Evolutionary conservation across 2,888 invertebrate species (phyloP).

Genomic region (Hartigia nigra): DNA sequence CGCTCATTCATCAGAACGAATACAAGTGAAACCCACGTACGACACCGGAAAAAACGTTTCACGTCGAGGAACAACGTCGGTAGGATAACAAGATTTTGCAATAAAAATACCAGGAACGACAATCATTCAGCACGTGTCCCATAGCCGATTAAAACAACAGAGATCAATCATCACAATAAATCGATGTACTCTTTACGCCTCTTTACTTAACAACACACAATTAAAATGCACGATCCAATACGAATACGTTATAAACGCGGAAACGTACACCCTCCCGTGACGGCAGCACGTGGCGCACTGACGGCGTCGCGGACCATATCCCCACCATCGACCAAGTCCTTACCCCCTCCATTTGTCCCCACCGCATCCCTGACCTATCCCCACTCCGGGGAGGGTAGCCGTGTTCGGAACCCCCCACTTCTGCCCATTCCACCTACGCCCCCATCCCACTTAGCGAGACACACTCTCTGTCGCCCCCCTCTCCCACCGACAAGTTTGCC

Average conservation of each 20-base stretch:
- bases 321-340: slow-evolving; percentile 43
- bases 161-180: not conserved
- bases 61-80: not conserved
- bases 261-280: slow-evolving; percentile 59
- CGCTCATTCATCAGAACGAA: slow-evolving; percentile 8
- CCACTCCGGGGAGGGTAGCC: slow-evolving; percentile 43
- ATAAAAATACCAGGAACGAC: not conserved
- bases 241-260: slow-evolving; percentile 2
- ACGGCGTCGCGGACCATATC: slow-evolving; percentile 54
- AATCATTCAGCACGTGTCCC: not conserved
- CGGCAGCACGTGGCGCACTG: slow-evolving; percentile 67
- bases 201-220: not conserved
- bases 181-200: not conserved
- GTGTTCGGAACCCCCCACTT: slow-evolving; percentile 26
- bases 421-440: slow-evolving; percentile 63
- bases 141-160: not conserved
- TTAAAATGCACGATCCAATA: not conserved
- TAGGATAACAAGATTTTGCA: not conserved
- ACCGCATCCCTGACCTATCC: slow-evolving; percentile 52
- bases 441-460: slow-evolving; percentile 55
- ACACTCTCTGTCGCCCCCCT: not conserved
- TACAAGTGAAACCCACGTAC: not conserved
- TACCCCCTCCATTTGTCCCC: slow-evolving; percentile 36
- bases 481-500: slow-evolving; percentile 7
- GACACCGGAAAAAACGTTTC: not conserved